Evolutionary conservation across 1,140 invertebrate species (phyloP), one percentile per base, ranked within the genome.

Genomic region (Odontomachus brunneus): DNA sequence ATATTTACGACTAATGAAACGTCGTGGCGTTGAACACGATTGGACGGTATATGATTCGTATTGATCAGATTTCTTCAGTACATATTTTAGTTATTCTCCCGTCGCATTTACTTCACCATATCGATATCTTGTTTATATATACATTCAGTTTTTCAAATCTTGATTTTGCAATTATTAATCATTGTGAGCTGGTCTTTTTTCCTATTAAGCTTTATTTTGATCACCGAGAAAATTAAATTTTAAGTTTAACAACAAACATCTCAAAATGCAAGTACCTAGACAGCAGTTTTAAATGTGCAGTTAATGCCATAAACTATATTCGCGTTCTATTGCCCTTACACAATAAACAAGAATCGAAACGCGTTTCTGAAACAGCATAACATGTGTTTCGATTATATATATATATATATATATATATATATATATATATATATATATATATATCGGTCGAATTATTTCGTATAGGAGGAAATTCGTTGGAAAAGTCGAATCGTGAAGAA

Each of bases 261-360:
- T 71, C 19, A 26, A 38, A 22, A 73, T 73, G 55, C 73, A 82
- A 82, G 78, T 82, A 82, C 44, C 38, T 82, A 73, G 44, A 26
- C 22, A 49, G 65, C 22, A 66, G 51, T 78, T 33, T 57, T 72
- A 48, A 48, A 59, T 48, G 57, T 72, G 57, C 55, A 73, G 60
- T 82, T 73, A 62, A 72, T 29, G 55, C 60, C 63, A 33, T 66
- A 59, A n/a, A n/a, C n/a, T n/a, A 29, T 71, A 71, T 81, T 81
- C 76, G 33, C 22, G 65, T 49, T 72, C 38, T 78, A 51, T 49
- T n/a, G 17, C 33, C 29, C 29, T n/a, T 73, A n/a, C 22, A 26
- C 24, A 59, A 14, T 75, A 49, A 49, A 19, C 24, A 22, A 49
- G 9, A 74, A 63, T 74, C 48, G n/a, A n/a, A n/a, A n/a, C n/a